Evolutionary conservation across 1,140 invertebrate species (phyloP).

Genomic region (Lepidotrigona ventralis): DNA sequence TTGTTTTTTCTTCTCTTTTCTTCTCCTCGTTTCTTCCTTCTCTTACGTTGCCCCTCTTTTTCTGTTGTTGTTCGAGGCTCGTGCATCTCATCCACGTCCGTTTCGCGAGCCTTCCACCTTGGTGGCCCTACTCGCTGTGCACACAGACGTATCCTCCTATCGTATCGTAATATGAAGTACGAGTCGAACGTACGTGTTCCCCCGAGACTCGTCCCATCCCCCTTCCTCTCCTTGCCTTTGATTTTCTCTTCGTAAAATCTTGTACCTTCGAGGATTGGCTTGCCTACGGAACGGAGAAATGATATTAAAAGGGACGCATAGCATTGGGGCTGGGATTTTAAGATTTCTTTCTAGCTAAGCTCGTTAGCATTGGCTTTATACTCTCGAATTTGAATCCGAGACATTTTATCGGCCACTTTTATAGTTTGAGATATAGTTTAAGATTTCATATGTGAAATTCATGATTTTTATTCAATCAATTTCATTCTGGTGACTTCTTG

Average conservation of each 20-base stretch:
- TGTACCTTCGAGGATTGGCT: constrained; percentile 12
- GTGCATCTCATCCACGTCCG: constrained; percentile 42
- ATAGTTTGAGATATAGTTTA: too few species aligned
- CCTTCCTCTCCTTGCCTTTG: constrained; percentile 18
- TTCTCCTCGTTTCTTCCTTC: constrained; percentile 12
- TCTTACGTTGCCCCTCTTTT: constrained; percentile 17
- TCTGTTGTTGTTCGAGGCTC: constrained; percentile 22
- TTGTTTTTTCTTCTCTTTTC: constrained; percentile 5
- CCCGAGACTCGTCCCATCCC: constrained; percentile 40
- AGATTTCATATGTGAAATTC: too few species aligned
- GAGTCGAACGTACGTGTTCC: constrained; percentile 60
- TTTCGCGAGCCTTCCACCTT: constrained; percentile 62
- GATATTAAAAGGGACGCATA: not conserved
- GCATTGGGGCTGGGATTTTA: not conserved
- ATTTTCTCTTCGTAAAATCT: constrained; percentile 33
- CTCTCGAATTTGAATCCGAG: too few species aligned
- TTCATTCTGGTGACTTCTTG: too few species aligned
- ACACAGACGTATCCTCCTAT: constrained; percentile 22
- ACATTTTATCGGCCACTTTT: too few species aligned
- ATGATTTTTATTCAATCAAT: too few species aligned
- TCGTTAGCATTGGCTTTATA: not conserved
- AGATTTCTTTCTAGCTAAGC: not conserved
- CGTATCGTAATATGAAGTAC: constrained; percentile 48
- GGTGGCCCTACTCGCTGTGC: constrained; percentile 65
- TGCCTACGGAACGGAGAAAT: not conserved